Percentiles rank a stretch among this genome's conserved stretches.
phyloP scores from a whole-genome alignment of 2,888 invertebrate species.

The Synergus umbraculus region DNA sequence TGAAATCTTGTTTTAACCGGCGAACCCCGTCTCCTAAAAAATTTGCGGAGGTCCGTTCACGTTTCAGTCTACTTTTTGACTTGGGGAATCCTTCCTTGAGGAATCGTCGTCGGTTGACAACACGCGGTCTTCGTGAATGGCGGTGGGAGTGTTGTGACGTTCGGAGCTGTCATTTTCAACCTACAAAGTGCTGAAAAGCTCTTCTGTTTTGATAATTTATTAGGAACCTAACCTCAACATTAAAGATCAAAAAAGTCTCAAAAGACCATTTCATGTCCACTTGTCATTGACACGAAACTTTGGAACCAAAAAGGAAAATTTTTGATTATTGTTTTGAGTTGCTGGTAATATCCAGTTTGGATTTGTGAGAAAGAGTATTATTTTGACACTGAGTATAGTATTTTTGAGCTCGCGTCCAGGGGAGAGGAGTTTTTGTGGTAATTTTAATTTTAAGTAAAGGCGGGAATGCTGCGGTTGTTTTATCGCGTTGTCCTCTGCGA shows the following conservation, averaged over 20 bases:
- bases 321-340: neutral
- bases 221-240: conserved; percentile 19
- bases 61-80: neutral
- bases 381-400: neutral
- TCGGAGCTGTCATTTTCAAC: conserved; percentile 26
- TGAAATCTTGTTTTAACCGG: conserved; percentile 10
- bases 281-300: neutral
- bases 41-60: neutral
- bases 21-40: neutral
- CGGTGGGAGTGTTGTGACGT: conserved; percentile 8
- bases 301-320: neutral
- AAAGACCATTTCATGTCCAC: neutral
- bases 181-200: neutral
- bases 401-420: neutral
- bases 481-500: neutral
- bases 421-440: conserved; percentile 9
- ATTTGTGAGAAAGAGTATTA: neutral
- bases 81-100: neutral
- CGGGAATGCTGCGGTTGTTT: conserved; percentile 15
- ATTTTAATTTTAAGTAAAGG: neutral
- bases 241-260: too few relatives aligned
- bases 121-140: neutral
- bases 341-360: neutral
- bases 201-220: neutral
- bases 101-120: conserved; percentile 1